phyloP scores from a whole-genome alignment of 1,140 invertebrate species.

The Theocolax elegans region DNA sequence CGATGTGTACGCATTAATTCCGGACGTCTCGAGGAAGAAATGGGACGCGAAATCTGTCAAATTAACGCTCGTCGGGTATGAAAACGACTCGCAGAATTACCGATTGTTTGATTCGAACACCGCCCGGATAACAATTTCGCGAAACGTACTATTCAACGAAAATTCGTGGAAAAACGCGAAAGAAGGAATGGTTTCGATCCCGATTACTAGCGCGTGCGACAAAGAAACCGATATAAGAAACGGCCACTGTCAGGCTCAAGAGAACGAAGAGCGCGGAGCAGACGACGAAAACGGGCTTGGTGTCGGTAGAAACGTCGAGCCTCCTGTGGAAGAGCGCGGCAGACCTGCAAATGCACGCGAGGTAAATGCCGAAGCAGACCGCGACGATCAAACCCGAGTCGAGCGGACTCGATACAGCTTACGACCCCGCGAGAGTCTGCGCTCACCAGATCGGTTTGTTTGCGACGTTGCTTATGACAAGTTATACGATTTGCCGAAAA shows the following conservation, averaged over 20 bases:
- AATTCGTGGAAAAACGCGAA: not conserved
- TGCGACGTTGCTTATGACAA: not conserved
- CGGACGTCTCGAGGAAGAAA: conserved; percentile 46
- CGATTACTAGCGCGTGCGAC: not conserved
- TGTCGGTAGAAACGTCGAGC: too few species aligned
- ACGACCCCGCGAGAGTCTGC: conserved; percentile 5
- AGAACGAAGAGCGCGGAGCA: not conserved
- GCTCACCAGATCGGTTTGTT: not conserved
- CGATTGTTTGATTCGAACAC: conserved; percentile 36
- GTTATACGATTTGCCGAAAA: not conserved
- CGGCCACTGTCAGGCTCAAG: not conserved
- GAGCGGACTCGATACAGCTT: not conserved
- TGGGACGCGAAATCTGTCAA: conserved; percentile 45
- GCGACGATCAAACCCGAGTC: not conserved
- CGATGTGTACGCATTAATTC: not conserved
- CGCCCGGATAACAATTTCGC: conserved; percentile 27
- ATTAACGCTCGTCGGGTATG: conserved; percentile 40
- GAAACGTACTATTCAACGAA: conserved; percentile 44
- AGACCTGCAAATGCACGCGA: not conserved
- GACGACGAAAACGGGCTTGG: not conserved
- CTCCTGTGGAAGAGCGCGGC: not conserved
- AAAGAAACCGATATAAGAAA: not conserved
- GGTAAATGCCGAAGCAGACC: too few species aligned
- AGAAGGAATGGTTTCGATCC: not conserved
- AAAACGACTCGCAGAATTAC: conserved; percentile 44